A percentile compares a stretch with the other conserved stretches of the same genome.
Evolutionary conservation across 2,888 invertebrate species (phyloP).

Genomic region (Zele albiditarsus): DNA sequence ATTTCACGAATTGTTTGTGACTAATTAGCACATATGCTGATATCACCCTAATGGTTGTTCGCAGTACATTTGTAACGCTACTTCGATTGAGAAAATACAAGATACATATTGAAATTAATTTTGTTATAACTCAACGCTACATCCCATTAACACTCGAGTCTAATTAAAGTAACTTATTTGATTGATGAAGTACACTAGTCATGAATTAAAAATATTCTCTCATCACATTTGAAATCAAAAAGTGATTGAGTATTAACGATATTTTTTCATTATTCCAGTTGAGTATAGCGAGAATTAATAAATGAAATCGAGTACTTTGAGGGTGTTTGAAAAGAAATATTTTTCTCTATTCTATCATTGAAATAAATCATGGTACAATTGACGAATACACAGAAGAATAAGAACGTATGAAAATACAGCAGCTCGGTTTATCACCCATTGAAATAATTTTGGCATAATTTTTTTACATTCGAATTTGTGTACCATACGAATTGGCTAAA

Average conservation of each 20-base stretch:
- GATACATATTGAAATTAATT: constrained; percentile 1
- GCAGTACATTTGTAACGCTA: neutral
- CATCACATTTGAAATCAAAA: too few relatives aligned
- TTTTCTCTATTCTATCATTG: too few relatives aligned
- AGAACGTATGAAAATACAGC: too few relatives aligned
- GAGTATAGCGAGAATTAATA: too few relatives aligned
- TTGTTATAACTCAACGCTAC: neutral
- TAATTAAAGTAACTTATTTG: neutral
- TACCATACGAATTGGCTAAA: neutral
- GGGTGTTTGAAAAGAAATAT: too few relatives aligned
- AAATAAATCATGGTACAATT: too few relatives aligned
- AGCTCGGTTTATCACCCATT: neutral
- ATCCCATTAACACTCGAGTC: neutral
- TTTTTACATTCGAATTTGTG: neutral
- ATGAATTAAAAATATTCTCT: neutral
- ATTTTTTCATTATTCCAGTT: too few relatives aligned
- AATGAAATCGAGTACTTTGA: too few relatives aligned
- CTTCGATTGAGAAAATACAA: neutral
- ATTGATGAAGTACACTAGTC: neutral
- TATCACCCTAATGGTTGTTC: constrained; percentile 2
- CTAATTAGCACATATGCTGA: constrained; percentile 31
- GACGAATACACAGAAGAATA: too few relatives aligned
- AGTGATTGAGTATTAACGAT: too few relatives aligned
- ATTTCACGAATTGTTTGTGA: constrained; percentile 36
- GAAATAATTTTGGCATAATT: neutral